Evolutionary conservation across 2,113 vertebrate species (phyloP), one percentile per base, ranked within the genome.

Genomic region (Scomber colias): DNA sequence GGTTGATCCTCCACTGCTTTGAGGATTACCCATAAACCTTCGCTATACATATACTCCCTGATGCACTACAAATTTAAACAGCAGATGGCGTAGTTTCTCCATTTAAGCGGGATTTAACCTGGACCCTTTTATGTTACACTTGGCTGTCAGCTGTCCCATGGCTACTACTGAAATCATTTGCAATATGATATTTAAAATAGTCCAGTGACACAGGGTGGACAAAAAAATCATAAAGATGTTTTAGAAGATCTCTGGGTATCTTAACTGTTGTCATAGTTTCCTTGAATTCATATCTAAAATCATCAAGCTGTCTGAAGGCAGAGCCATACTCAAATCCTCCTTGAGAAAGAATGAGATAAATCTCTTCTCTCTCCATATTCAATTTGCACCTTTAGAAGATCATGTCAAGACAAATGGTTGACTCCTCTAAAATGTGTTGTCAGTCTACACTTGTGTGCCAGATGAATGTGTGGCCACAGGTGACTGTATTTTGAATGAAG

Each of bases 191-290:
- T 21, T 21, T 21, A 73, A 97, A 96, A 75, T 87, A 96, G 85
- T 97, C 97, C 0, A 97, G 86, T 17, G 97, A 65, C 44, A 96
- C 95, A 40, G 96, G 96, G 62, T 97, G 96, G 74, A 97, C 89
- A 30, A 80, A 94, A 84, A 95, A 96, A 21, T 94, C 92, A 83
- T 96, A 82, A 69, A 97, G 92, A 67, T 95, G 81, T 45, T 70
- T 80, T 40, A 87, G 0, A 0, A 94, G 85, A 81, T 95, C 91
- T 77, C 80, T 64, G 7, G 94, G 95, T 63, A 96, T 92, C 48
- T 80, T 92, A 11, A 98, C 77, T 46, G 61, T 88, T 48, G 95
- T 89, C 77, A 97, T 86, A 51, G 94, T 95, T 94, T 97, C 97
- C 17, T 92, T 95, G 55, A 97, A 91, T 35, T 96, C 94, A 62